Conservation (phyloP, 2,113 vertebrate species). For the Micronisus gabar region DNA sequence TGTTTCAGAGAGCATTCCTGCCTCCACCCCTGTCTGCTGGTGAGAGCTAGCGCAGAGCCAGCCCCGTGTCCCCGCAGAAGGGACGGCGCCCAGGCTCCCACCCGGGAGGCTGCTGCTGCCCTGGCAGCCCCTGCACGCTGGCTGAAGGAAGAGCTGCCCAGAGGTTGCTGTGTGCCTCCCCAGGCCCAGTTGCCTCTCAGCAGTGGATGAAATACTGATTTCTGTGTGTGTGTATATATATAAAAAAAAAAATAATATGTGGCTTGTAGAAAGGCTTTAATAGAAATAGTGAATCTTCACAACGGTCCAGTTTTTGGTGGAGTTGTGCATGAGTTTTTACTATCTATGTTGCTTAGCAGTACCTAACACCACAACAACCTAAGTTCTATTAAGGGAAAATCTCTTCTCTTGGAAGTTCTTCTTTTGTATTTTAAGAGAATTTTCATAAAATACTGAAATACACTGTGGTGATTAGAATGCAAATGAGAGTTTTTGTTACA, state of each 20-base stretch:
- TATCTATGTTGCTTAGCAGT: not conserved
- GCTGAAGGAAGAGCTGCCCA: not conserved
- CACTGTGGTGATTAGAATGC: not conserved
- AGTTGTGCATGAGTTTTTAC: not conserved
- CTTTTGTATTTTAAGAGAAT: slow-evolving; percentile 8
- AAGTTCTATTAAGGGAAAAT: not conserved
- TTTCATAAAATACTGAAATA: slow-evolving; percentile 8
- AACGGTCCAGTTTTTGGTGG: not conserved
- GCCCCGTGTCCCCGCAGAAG: not conserved
- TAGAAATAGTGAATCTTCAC: not conserved
- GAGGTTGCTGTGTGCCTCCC: not conserved
- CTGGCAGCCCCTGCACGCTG: accelerated
- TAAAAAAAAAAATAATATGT: too few relatives aligned
- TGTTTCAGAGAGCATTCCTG: not conserved
- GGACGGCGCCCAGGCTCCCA: not conserved
- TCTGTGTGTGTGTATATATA: too few relatives aligned
- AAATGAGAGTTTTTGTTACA: slow-evolving; percentile 33
- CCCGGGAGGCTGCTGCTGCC: not conserved
- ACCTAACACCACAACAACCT: not conserved
- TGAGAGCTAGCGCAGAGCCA: not conserved
- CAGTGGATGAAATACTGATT: not conserved
- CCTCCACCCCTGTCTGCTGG: not conserved
- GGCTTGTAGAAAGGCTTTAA: not conserved
- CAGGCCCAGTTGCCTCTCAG: not conserved
- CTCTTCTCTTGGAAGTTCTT: not conserved